Conservation (phyloP, 1,140 invertebrate genomes). For the Penaeus vannamei region DNA sequence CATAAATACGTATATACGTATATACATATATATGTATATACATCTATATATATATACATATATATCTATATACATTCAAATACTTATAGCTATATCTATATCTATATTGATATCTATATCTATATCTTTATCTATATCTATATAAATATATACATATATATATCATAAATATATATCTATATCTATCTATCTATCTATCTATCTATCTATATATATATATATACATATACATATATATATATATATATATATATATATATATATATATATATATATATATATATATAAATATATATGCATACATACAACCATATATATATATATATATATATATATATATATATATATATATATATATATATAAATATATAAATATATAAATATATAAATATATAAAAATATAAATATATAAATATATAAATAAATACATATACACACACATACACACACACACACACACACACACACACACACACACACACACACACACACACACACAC, state of each 20-base stretch:
- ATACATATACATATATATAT: slow-evolving; percentile 26
- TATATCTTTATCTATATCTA: not conserved
- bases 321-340: slow-evolving; percentile 43
- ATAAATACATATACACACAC: not conserved
- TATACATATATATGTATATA: not conserved
- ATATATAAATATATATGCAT: slow-evolving; percentile 23
- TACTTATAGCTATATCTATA: slow-evolving; percentile 8
- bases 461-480: too few relatives aligned
- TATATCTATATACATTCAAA: not conserved
- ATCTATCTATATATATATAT: too few relatives aligned
- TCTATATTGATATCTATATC: slow-evolving; percentile 26
- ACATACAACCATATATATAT: not conserved
- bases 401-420: slow-evolving; percentile 33
- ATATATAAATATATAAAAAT: slow-evolving; percentile 9
- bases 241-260: slow-evolving; percentile 44
- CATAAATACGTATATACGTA: not conserved
- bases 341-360: slow-evolving; percentile 39
- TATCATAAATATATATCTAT: not conserved
- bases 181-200: not conserved
- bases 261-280: slow-evolving; percentile 38
- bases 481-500: too few relatives aligned
- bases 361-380: slow-evolving; percentile 37
- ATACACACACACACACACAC: too few relatives aligned
- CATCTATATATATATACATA: not conserved
- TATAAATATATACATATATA: not conserved